phyloP scores from a whole-genome alignment of 2,888 invertebrate species.

The Tigriopus californicus region DNA sequence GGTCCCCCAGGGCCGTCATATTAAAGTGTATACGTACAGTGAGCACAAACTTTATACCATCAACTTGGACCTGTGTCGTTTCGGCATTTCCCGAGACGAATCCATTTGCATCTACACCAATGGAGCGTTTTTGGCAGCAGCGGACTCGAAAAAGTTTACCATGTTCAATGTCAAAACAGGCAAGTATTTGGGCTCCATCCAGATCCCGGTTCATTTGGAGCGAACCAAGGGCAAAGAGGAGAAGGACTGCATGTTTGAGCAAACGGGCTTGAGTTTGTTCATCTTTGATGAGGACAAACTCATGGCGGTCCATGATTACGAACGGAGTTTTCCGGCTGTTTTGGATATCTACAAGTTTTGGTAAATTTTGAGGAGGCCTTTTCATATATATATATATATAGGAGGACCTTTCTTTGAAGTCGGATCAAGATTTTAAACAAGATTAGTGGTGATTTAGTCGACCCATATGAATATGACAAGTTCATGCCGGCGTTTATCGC shows the following conservation, averaged over 20 bases:
- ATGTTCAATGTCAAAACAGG: constrained; percentile 12
- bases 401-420: no score
- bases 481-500: no score
- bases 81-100: neutral
- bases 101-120: constrained; percentile 9
- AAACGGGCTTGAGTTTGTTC: constrained; percentile 5
- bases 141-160: constrained; percentile 5
- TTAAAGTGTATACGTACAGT: neutral
- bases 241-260: constrained; percentile 11
- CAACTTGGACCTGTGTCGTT: neutral
- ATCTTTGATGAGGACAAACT: constrained; percentile 11
- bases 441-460: no score
- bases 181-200: neutral
- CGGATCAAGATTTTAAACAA: no score
- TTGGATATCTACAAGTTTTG: constrained; percentile 14
- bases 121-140: constrained; percentile 1
- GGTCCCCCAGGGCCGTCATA: neutral
- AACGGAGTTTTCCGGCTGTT: constrained; percentile 9
- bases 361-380: no score
- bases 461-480: no score
- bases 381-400: no score
- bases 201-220: constrained; percentile 9
- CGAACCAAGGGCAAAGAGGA: constrained; percentile 6
- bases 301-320: constrained; percentile 10
- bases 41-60: neutral